Evolutionary conservation across 2,113 vertebrate species (phyloP), one percentile per base, ranked within the genome.

Genomic region (Oceanodroma tethys): DNA sequence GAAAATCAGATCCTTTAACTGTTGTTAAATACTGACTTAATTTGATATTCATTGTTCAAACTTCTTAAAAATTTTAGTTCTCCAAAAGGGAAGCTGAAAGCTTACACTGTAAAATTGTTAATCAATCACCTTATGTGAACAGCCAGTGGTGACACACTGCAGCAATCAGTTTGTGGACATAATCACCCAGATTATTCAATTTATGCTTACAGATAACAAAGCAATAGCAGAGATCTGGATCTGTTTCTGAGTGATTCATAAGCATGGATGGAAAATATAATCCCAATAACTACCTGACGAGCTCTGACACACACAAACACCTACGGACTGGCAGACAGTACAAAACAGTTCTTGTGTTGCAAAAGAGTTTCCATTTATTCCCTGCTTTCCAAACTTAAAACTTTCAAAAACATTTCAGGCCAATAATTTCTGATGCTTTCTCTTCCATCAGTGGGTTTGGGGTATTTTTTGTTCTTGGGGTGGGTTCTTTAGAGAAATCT

Each of bases 291-390:
- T 89, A 75, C 32, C 25, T 87, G 81, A 93, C 47, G 48, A 93
- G 95, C 94, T 97, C 86, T 97, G 95, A 96, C 95, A 95, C 60
- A 97, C 50, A 40, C 47, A 84, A 81, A 96, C 97, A 95, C 73
- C 96, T 72, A 94, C 87, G 0, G 59, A 50, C 75, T 86, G 88
- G 79, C 85, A 88, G 13, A 63, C 3, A 26, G 9, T 47, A 59
- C 79, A 67, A 81, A 96, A 88, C 13, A 81, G 79, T 79, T 95
- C 60, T 72, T 71, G 15, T n/a, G 40, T 97, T 97, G 56, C 94
- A 94, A 95, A 95, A 93, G 42, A 83, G 34, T 92, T 97, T 92
- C 76, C 73, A 75, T 65, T 91, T 84, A 60, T 92, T 94, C 48
- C 19, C 15, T 32, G 7, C 25, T 87, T 87, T 94, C 55, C 32